These are phyloP conservation scores for Drosophila nr. medialis DNA, from an alignment of 2,888 invertebrate species.

Conservation along the genomic window DNA sequence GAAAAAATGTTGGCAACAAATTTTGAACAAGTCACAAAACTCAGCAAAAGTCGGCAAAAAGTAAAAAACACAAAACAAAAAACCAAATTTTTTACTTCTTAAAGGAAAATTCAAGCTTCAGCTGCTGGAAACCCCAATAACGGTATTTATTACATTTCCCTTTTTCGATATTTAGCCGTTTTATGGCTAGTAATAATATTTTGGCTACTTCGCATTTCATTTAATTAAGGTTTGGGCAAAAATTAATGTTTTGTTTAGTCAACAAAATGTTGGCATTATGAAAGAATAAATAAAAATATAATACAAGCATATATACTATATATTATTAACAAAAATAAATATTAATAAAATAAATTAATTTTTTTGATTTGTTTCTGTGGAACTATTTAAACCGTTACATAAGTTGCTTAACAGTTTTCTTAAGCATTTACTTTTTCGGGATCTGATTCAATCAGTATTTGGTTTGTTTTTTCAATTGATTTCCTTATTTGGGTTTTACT, in stretches of 20 bases:
- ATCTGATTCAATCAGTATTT: no score
- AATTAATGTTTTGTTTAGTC: not conserved
- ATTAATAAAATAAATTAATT: no score
- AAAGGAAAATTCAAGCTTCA: not conserved
- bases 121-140: not conserved
- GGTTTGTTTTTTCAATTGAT: not conserved
- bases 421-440: not conserved
- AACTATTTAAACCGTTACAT: not conserved
- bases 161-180: not conserved
- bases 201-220: not conserved
- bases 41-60: not conserved
- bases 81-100: not conserved
- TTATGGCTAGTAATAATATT: not conserved
- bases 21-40: constrained; percentile 8
- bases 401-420: not conserved
- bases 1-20: constrained; percentile 15
- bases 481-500: not conserved
- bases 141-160: not conserved
- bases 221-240: not conserved
- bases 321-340: no score
- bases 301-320: not conserved
- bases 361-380: not conserved
- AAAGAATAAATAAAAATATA: not conserved
- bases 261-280: not conserved
- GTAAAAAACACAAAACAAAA: not conserved